Evolutionary conservation across 2,113 vertebrate genomes (phyloP), one percentile per base, ranked within the genome.

Genomic region (Pimephales promelas): DNA sequence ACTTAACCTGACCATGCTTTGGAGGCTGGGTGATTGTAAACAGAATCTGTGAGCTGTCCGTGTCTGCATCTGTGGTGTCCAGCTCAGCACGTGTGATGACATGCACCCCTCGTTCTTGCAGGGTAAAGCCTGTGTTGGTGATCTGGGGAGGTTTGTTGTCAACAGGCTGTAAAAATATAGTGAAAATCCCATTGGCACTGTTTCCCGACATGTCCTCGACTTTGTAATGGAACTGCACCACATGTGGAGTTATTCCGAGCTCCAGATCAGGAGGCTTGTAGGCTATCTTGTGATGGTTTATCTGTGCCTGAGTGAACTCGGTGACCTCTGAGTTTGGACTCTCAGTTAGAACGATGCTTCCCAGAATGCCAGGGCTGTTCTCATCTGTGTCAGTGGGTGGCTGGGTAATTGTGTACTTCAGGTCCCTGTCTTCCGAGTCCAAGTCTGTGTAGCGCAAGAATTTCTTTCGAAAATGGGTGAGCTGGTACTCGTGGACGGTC

Each of bases 271-370:
- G 98, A 0, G 98, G 98, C 26, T 90, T 95, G 88, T 96, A 99
- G 0, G 97, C 92, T 83, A 99, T 96, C 92, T 99, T 99, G 85
- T 97, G 97, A 75, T 99, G 98, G 83, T 99, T 99, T 86, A 99
- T 95, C 92, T 99, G 97, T 7, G 97, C 97, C 90, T 99, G 98
- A 9, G 96, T 98, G 89, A 99, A 99, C 83, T 94, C 95, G 0
- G 87, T 93, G 56, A 99, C 95, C 84, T 94, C 90, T 0, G 90
- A 89, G 13, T 94, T 92, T 61, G 96, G 96, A 83, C 92, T 94
- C 70, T 99, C 97, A 0, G 96, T 96, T 88, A 99, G 89, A 59
- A 99, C 97, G 0, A 99, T 91, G 49, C 93, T 91, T 79, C 96
- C 96, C 45, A 97, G 85, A 0, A 92, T 87, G 0, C 94, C 90